Conservation (phyloP, 2,113 vertebrate genomes). For the Thymallus thymallus region DNA sequence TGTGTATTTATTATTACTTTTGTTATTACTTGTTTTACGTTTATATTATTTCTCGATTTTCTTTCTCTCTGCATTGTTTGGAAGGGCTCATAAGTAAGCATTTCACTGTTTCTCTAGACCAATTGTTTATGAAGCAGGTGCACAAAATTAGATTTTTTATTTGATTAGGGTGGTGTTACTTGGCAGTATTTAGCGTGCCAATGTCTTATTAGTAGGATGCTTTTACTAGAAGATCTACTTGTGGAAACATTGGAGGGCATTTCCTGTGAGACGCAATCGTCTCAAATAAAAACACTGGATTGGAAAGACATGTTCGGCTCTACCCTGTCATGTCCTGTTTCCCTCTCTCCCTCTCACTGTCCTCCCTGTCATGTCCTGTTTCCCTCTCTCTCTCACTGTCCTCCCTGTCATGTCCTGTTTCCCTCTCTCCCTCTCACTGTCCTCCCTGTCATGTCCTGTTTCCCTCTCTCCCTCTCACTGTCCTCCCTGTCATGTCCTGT, state of each 20-base stretch:
- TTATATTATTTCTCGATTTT: too few relatives aligned
- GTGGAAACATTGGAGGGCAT: slow-evolving; percentile 53
- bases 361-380: slow-evolving; percentile 24
- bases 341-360: slow-evolving; percentile 3
- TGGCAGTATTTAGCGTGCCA: slow-evolving; percentile 1
- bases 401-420: slow-evolving; percentile 46
- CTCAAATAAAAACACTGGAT: slow-evolving; percentile 60
- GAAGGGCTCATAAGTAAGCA: too few relatives aligned
- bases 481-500: slow-evolving; percentile 47
- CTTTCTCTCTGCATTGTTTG: too few relatives aligned
- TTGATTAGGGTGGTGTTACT: neutral
- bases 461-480: slow-evolving; percentile 1
- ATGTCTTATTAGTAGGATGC: slow-evolving; percentile 32
- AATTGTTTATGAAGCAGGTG: too few relatives aligned
- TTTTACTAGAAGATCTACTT: slow-evolving; percentile 34
- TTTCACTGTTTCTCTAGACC: too few relatives aligned
- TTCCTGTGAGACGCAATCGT: slow-evolving; percentile 64
- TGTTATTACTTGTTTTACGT: too few relatives aligned
- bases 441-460: slow-evolving; percentile 47
- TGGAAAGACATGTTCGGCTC: slow-evolving; percentile 55
- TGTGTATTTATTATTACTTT: too few relatives aligned
- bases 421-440: slow-evolving; percentile 3
- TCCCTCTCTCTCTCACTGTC: slow-evolving; percentile 5
- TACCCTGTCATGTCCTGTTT: slow-evolving; percentile 48
- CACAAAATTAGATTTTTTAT: too few relatives aligned